Percentiles rank a stretch among this genome's conserved stretches.
These are phyloP conservation scores for Mirounga angustirostris DNA, from an alignment of 2,113 vertebrate genomes.

Conservation along the genomic window DNA sequence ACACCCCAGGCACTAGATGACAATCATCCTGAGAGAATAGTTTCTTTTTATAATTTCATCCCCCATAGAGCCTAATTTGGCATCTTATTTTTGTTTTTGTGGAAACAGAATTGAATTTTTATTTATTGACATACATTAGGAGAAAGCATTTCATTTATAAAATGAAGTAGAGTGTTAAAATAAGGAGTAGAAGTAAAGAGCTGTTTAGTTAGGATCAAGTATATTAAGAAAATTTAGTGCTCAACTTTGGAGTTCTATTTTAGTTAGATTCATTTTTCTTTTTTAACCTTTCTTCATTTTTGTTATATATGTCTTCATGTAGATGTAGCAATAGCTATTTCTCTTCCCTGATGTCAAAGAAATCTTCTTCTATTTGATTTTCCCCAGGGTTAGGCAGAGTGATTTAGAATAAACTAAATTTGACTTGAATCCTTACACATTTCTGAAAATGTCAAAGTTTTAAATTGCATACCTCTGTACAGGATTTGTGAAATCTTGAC, in stretches of 20 bases:
- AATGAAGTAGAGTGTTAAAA: background rate
- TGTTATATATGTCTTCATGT: background rate
- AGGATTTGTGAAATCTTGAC: conserved; percentile 68
- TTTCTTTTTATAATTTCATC: conserved; percentile 18
- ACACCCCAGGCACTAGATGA: background rate
- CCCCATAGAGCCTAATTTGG: background rate
- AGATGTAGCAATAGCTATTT: conserved; percentile 38
- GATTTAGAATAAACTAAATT: conserved; percentile 70
- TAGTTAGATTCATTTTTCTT: conserved; percentile 36
- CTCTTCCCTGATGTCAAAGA: conserved; percentile 34
- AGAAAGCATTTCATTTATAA: conserved; percentile 23
- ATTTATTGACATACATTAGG: conserved; percentile 1
- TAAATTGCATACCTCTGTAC: conserved; percentile 54
- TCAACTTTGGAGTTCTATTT: background rate
- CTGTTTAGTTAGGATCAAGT: background rate
- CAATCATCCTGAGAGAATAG: background rate
- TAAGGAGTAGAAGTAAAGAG: background rate
- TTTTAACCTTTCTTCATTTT: background rate
- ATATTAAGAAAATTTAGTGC: background rate
- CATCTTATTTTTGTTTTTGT: conserved; percentile 22
- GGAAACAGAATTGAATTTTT: conserved; percentile 41
- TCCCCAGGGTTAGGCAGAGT: conserved; percentile 50
- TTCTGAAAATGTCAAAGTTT: conserved; percentile 69
- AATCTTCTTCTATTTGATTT: conserved; percentile 61
- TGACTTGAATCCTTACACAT: conserved; percentile 60